Base-by-base conservation (phyloP, 2,888 invertebrate species). In the Drosophila sordidula region DNA sequence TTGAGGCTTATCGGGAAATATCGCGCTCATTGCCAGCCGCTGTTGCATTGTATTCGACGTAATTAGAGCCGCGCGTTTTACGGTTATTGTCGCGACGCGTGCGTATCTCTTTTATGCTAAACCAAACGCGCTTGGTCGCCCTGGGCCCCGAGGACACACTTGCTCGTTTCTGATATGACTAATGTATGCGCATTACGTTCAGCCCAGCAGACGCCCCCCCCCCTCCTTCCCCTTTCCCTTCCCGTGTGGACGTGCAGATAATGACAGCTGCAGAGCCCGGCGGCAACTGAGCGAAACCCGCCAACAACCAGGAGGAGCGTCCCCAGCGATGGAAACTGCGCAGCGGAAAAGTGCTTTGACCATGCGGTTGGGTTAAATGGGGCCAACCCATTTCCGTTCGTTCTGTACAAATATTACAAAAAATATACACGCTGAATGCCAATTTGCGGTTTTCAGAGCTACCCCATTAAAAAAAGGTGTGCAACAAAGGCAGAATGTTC, bases 171-270 rank as follows among this genome's bases (percentile, higher is more conserved):
- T 74, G 82, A 87, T 83, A 87, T 83, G 87, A 83, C 80, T 83
- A 85, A 87, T 83, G 85, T 79, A 79, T 78, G 82, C 72, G 69
- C 85, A 83, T 85, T 84, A 78, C 67, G 38, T 68, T 68, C 51
- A 58, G 67, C 2, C 65, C 49, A 72, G 64, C 72, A 6, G 6
- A 0, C 16, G n/a, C 11, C 14, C 1, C 16, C 18, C 2, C 8
- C 36, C 11, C 25, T 9, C 11, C 14, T n/a, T 11, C 34, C 29
- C 34, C 14, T 2, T 41, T 4, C 18, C 18, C 18, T n/a, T 49
- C 29, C 50, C 14, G 46, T 58, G 63, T 36, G 78, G 59, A 77
- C 75, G 78, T 75, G 78, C 59, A 77, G 75, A 75, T 75, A 77
- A 75, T 75, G 75, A 77, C 74, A 75, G 75, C 58, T 77, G 69